These are phyloP conservation scores for Astreopora myriophthalma DNA, from an alignment of 64 coral and sea anemone genomes.

Conservation along the genomic window DNA sequence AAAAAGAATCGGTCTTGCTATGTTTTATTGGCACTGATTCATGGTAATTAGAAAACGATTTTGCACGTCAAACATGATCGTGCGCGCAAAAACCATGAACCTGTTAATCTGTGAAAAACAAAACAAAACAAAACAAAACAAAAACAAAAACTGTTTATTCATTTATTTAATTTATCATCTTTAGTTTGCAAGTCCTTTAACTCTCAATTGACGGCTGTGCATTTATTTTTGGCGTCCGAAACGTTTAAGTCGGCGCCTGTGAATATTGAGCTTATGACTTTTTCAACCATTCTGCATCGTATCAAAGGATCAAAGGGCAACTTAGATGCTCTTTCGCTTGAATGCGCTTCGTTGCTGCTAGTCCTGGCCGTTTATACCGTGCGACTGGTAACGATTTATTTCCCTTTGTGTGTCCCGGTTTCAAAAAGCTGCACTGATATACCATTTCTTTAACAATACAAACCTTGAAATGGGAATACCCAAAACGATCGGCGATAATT, in stretches of 20 bases:
- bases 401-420: too few species aligned
- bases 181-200: neutral
- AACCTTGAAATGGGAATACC: neutral
- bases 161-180: neutral
- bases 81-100: too few species aligned
- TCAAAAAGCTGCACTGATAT: neutral
- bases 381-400: too few species aligned
- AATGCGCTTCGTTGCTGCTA: neutral
- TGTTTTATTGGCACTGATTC: too few species aligned
- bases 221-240: neutral
- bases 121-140: too few species aligned
- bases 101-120: too few species aligned
- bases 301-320: neutral
- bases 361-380: neutral
- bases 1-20: too few species aligned
- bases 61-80: too few species aligned
- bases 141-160: too few species aligned
- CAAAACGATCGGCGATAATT: neutral
- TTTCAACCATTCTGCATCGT: neutral
- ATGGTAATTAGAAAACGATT: too few species aligned
- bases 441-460: neutral
- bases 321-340: neutral
- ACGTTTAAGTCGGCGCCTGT: neutral
- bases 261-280: neutral
- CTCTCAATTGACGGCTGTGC: too few species aligned